Conservation (phyloP, 1,140 invertebrate species). For the Lepidurus packardi region DNA sequence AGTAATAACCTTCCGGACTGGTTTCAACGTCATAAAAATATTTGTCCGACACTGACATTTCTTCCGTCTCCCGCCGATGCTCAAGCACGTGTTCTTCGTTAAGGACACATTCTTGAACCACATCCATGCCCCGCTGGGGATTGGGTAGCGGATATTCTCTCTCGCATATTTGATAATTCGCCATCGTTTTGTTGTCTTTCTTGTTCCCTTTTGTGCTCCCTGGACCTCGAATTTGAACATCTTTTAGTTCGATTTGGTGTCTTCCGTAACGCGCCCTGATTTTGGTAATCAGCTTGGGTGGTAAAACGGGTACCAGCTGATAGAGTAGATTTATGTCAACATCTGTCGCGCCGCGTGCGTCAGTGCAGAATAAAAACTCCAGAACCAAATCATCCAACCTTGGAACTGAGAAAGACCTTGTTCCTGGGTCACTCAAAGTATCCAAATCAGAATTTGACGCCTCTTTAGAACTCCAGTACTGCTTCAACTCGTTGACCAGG, state of each 20-base stretch:
- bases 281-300: not conserved
- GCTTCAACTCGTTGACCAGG: not conserved
- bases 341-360: not conserved
- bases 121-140: not conserved
- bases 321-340: not conserved
- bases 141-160: not conserved
- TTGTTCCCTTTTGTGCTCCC: not conserved
- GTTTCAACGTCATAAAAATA: not conserved
- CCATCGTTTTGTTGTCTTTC: not conserved
- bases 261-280: not conserved
- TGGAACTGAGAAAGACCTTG: not conserved
- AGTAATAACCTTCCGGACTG: constrained; percentile 15
- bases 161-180: not conserved
- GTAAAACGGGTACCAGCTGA: not conserved
- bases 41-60: constrained; percentile 19
- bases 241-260: not conserved
- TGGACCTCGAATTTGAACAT: not conserved
- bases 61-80: not conserved
- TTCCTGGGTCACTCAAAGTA: not conserved
- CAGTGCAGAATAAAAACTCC: not conserved
- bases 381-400: constrained; percentile 9
- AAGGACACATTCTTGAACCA: not conserved
- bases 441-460: not conserved
- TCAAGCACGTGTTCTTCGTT: constrained; percentile 1
- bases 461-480: not conserved